Evolutionary conservation across 2,888 invertebrate genomes (phyloP).

Genomic region (Sinohyriopsis cumingii): DNA sequence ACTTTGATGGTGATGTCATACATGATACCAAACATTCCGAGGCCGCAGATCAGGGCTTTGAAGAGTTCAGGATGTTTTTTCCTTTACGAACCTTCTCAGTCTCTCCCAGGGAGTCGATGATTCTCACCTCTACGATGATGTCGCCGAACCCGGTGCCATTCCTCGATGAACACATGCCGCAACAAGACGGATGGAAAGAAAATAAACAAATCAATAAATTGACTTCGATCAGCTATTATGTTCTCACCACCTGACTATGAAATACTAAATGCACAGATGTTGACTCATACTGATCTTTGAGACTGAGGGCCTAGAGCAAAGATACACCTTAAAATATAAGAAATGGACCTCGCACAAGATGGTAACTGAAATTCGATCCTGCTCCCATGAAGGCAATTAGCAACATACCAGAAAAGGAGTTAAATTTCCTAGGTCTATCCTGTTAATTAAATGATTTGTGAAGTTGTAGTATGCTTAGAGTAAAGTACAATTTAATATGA

Average conservation of each 20-base stretch:
- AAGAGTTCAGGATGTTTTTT: constrained; percentile 31
- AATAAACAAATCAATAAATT: not conserved
- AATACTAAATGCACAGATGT: not conserved
- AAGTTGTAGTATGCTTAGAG: no score
- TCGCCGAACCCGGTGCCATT: constrained; percentile 31
- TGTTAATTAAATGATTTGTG: no score
- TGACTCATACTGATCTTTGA: no score
- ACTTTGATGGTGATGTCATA: constrained; percentile 43
- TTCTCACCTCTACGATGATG: constrained; percentile 32
- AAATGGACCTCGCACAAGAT: no score
- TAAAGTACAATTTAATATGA: no score
- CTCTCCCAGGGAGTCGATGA: constrained; percentile 32
- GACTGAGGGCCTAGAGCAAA: no score
- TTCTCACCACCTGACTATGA: not conserved
- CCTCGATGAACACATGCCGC: constrained; percentile 37
- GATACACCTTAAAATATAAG: no score
- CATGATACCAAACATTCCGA: constrained; percentile 47
- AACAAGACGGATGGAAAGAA: not conserved
- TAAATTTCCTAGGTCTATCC: no score
- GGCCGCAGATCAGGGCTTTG: constrained; percentile 32
- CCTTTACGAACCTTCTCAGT: constrained; percentile 27
- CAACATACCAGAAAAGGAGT: no score
- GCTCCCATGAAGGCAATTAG: no score
- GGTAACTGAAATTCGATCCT: no score
- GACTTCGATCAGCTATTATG: not conserved